A percentile compares a stretch with the other conserved stretches of the same genome.
Evolutionary conservation across 2,888 invertebrate genomes (phyloP).

Genomic region (Rotaria macrura): DNA sequence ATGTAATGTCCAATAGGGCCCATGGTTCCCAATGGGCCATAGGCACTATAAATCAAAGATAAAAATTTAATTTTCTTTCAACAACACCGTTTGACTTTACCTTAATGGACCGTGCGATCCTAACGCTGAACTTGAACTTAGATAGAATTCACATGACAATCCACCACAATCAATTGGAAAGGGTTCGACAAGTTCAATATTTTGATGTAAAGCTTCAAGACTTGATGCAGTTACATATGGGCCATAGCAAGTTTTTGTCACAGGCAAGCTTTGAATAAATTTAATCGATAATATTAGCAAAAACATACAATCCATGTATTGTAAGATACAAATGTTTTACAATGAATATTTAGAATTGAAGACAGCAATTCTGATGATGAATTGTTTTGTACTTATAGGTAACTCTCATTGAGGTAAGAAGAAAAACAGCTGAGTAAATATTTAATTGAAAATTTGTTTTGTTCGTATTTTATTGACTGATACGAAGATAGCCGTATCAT

Average conservation of each 20-base stretch:
- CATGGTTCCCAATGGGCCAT: constrained; percentile 18
- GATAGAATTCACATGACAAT: constrained; percentile 20
- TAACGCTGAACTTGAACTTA: constrained; percentile 23
- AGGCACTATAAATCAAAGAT: background rate
- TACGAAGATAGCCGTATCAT: no score
- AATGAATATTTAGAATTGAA: no score
- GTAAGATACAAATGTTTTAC: no score
- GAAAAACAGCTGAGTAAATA: background rate
- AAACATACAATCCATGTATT: background rate
- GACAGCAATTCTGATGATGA: background rate
- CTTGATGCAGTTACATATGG: background rate
- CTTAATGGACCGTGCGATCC: constrained; percentile 24
- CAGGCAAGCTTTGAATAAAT: background rate
- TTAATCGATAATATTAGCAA: background rate
- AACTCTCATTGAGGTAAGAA: background rate
- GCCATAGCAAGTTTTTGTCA: background rate
- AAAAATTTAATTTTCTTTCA: background rate
- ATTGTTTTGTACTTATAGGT: background rate
- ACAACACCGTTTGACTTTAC: background rate
- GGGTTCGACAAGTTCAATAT: constrained; percentile 10
- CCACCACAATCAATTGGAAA: constrained; percentile 13
- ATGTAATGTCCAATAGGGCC: background rate
- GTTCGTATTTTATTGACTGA: no score
- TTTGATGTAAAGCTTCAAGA: background rate
- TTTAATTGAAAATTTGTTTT: background rate